Conservation (phyloP, 2,888 invertebrate species). For the Bombylius major region DNA sequence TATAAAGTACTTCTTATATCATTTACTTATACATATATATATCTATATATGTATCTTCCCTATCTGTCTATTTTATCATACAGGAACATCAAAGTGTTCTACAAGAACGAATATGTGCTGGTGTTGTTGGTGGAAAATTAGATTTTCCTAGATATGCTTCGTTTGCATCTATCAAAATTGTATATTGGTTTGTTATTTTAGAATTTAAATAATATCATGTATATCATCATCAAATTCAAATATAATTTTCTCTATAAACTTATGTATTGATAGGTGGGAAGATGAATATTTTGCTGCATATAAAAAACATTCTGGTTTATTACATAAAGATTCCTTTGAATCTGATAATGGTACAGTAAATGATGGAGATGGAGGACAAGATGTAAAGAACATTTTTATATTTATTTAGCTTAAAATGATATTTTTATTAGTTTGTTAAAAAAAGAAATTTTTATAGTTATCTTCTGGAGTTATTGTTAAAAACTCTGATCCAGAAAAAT, state of each 20-base stretch:
- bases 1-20: not conserved
- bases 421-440: not conserved
- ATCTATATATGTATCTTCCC: not conserved
- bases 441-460: conserved; percentile 21
- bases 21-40: no score
- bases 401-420: conserved; percentile 17
- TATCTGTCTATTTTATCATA: not conserved
- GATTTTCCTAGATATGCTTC: conserved; percentile 76
- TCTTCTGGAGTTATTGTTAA: conserved; percentile 48
- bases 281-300: conserved; percentile 69
- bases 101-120: conserved; percentile 63
- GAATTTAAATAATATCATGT: not conserved
- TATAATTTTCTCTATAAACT: no score
- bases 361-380: conserved; percentile 32
- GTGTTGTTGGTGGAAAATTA: conserved; percentile 67
- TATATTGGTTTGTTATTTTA: conserved; percentile 46
- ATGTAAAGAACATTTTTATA: conserved; percentile 19
- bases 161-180: conserved; percentile 71
- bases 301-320: conserved; percentile 48
- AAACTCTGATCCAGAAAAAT: conserved; percentile 64
- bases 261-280: conserved; percentile 44
- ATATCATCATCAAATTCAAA: no score
- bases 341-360: not conserved
- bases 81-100: conserved; percentile 60
- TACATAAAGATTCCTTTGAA: conserved; percentile 26